Base-by-base conservation (phyloP, 2,113 vertebrate species). In the Egretta garzetta region DNA sequence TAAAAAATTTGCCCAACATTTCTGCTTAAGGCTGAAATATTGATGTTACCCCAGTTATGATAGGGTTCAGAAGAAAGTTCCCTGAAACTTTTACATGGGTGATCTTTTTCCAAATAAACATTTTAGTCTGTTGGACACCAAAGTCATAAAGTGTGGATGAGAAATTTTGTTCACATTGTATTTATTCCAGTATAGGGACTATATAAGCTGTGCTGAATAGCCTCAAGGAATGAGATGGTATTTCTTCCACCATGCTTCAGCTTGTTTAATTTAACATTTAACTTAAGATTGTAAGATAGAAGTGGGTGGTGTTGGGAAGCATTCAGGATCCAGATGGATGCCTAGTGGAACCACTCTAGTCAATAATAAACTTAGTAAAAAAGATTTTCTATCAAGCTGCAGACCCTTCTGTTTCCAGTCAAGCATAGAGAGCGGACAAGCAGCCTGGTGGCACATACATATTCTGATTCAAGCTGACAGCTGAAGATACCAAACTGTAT, bases 311-410 rank as follows among this genome's bases (percentile, higher is more conserved):
- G 43, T 84, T 96, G 80, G 83, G 89, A 97, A 95, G 62, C 83
- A 75, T 72, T 89, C 86, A 70, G 62, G 43, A 87, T 92, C 80
- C 93, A 92, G 59, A 93, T 91, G 86, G 88, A 91, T 86, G 59
- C 52, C 55, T 89, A 79, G 52, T 94, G 85, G 56, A 95, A 93
- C 59, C 35, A 83, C 63, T 80, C 30, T 53, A 93, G 52, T 94
- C 83, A 94, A 90, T 96, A 96, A 95, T 60, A 91, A 94, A 88
- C 50, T 86, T 76, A 91, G 77, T 47, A 90, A 91, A 95, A 97
- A 73, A 85, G 53, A 80, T 76, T 90, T 93, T 91, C 60, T 47
- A 52, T 70, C 80, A 80, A 79, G 55, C 79, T 83, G 62, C 41
- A 84, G 80, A 86, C 52, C 70, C 79, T 95, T 94, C 86, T 95